Percentiles rank a stretch among this genome's conserved stretches.
Conservation (phyloP, 2,888 invertebrate genomes). For the Meiosimyza decipiens region DNA sequence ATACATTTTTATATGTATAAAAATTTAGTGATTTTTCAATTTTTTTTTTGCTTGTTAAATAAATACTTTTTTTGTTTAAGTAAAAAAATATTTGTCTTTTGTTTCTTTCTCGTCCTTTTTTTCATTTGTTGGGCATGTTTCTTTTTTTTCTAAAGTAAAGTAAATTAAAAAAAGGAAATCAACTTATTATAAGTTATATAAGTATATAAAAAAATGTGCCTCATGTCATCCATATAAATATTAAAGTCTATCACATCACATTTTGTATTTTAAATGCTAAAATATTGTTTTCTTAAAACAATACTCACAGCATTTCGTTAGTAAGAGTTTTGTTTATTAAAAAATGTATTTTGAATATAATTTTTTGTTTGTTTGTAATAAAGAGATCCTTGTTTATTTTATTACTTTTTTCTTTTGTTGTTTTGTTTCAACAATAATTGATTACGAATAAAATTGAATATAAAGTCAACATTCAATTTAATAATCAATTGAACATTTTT, state of each 20-base stretch:
- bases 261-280: slow-evolving; percentile 50
- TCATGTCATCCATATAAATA: slow-evolving; percentile 63
- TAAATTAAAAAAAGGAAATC: slow-evolving; percentile 23
- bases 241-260: slow-evolving; percentile 66
- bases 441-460: background rate
- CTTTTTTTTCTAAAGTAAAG: slow-evolving; percentile 25
- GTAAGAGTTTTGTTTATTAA: slow-evolving; percentile 24
- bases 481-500: slow-evolving; percentile 20
- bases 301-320: slow-evolving; percentile 45
- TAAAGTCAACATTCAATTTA: slow-evolving; percentile 10
- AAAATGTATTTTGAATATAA: slow-evolving; percentile 32
- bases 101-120: slow-evolving; percentile 14
- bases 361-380: slow-evolving; percentile 7
- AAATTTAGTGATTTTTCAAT: background rate
- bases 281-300: slow-evolving; percentile 47
- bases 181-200: slow-evolving; percentile 42
- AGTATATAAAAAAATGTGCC: slow-evolving; percentile 56
- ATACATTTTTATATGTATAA: slow-evolving; percentile 23
- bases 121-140: slow-evolving; percentile 16
- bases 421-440: slow-evolving; percentile 35
- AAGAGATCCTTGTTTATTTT: slow-evolving; percentile 40
- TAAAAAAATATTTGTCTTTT: slow-evolving; percentile 42
- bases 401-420: slow-evolving; percentile 27
- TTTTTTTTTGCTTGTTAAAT: slow-evolving; percentile 35
- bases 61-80: slow-evolving; percentile 40